A percentile compares a stretch with the other conserved stretches of the same genome.
Evolutionary conservation across 2,888 invertebrate species (phyloP).

Genomic region (Cyclophora albipunctata): DNA sequence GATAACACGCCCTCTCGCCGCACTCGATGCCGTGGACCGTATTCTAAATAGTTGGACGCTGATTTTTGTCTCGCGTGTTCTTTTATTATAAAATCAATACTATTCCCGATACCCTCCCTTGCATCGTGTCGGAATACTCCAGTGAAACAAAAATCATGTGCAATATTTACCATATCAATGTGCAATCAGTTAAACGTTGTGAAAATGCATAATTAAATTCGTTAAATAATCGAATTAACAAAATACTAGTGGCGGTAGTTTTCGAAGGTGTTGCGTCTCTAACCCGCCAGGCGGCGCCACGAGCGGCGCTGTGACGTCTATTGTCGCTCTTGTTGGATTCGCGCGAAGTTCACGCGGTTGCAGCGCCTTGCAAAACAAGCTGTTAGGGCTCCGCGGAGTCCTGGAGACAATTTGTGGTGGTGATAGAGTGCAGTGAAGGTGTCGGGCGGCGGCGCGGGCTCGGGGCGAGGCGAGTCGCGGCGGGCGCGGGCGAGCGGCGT

Average conservation of each 20-base stretch:
- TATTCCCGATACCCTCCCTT: conserved; percentile 7
- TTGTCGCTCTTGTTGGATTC: conserved; percentile 47
- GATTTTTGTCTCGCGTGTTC: conserved; percentile 27
- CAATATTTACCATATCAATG: neutral
- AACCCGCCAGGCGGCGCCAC: conserved; percentile 35
- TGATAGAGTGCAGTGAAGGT: conserved; percentile 49
- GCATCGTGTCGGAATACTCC: neutral
- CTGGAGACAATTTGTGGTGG: conserved; percentile 24
- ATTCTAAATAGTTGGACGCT: conserved; percentile 22
- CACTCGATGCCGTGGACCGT: conserved; percentile 27
- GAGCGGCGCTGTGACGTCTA: conserved; percentile 28
- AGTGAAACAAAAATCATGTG: too few species aligned
- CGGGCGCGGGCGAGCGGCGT: conserved; percentile 33
- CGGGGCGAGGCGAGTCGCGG: conserved; percentile 23
- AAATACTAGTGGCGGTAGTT: conserved; percentile 43
- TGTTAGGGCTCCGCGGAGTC: conserved; percentile 36
- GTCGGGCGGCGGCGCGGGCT: conserved; percentile 30
- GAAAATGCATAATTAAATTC: neutral
- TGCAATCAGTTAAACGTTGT: neutral
- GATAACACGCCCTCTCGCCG: conserved; percentile 56
- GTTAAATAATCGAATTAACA: conserved; percentile 6
- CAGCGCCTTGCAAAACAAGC: conserved; percentile 47
- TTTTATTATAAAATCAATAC: conserved; percentile 63
- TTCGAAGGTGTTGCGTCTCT: conserved; percentile 39
- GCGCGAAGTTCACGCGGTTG: conserved; percentile 56